Evolutionary conservation across 2,797 vertebrate genomes (phyloP).

Genomic region (Pseudochromis fuscus): DNA sequence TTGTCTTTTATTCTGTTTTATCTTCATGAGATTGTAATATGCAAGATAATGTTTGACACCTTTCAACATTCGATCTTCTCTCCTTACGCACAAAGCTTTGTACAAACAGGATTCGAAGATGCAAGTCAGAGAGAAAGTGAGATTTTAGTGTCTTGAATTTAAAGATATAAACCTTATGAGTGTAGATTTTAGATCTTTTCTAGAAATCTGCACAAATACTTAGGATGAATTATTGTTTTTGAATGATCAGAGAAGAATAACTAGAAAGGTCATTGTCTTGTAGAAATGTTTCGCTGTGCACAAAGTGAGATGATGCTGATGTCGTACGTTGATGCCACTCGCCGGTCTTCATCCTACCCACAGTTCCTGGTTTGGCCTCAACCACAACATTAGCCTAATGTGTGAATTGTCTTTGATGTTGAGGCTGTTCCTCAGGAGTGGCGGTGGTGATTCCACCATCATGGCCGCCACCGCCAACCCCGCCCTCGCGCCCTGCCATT

Average conservation of each 20-base stretch:
- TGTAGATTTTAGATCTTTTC: not conserved
- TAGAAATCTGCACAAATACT: conserved; percentile 11
- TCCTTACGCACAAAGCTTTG: not conserved
- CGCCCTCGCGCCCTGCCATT: conserved; percentile 78
- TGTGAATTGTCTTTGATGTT: conserved; percentile 64
- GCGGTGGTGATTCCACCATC: conserved; percentile 72
- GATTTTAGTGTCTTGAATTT: conserved; percentile 10
- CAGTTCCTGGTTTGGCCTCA: conserved; percentile 33
- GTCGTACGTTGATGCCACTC: not conserved
- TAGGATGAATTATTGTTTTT: not conserved
- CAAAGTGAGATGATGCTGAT: conserved; percentile 6
- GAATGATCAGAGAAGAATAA: conserved; percentile 1
- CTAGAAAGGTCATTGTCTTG: not conserved
- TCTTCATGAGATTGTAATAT: not conserved
- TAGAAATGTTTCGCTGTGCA: not conserved
- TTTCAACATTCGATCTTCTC: not conserved
- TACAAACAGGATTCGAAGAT: not conserved
- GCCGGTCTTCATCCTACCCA: not conserved
- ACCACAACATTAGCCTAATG: conserved; percentile 32
- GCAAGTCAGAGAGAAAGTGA: not conserved
- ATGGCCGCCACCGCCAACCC: conserved; percentile 71
- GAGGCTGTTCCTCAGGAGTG: conserved; percentile 73
- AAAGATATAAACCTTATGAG: conserved; percentile 1
- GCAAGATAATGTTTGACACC: not conserved
- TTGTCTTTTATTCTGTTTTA: not conserved